A percentile compares a stretch with the other conserved stretches of the same genome.
Evolutionary conservation across 2,797 vertebrate species (phyloP).

Genomic region (Xyrichtys novacula): DNA sequence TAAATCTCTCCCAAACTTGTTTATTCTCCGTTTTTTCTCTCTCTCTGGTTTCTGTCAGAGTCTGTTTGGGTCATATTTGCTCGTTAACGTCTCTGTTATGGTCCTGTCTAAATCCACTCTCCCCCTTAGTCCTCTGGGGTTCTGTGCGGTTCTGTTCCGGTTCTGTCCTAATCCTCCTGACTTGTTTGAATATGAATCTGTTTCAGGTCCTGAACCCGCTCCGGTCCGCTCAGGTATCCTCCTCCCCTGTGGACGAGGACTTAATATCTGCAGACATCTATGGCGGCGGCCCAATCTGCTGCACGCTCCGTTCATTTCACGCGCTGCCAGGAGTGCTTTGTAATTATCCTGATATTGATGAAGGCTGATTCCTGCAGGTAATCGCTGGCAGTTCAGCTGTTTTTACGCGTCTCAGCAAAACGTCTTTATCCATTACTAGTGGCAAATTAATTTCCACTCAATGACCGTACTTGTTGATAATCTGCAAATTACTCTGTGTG

Average conservation of each 20-base stretch:
- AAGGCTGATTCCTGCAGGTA: slow-evolving; percentile 87
- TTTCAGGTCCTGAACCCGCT: slow-evolving; percentile 32
- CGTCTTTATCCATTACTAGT: slow-evolving; percentile 86
- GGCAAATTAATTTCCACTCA: slow-evolving; percentile 84
- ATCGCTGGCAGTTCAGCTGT: slow-evolving; percentile 83
- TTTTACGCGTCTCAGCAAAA: slow-evolving; percentile 84
- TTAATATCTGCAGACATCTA: slow-evolving; percentile 84
- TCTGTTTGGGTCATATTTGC: too few species aligned
- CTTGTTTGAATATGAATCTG: slow-evolving; percentile 22
- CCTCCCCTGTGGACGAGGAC: slow-evolving; percentile 50
- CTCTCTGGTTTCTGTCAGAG: too few species aligned
- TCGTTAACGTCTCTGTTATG: too few species aligned
- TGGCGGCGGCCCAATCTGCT: slow-evolving; percentile 80
- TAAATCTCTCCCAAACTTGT: too few species aligned
- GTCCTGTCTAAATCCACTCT: too few species aligned
- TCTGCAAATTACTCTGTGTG: slow-evolving; percentile 34
- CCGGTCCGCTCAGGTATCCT: slow-evolving; percentile 39
- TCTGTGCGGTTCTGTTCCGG: too few species aligned
- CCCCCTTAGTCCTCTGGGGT: too few species aligned
- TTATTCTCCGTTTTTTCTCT: too few species aligned
- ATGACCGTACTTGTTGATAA: slow-evolving; percentile 75
- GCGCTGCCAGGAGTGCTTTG: slow-evolving; percentile 86
- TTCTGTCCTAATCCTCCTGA: slow-evolving; percentile 11
- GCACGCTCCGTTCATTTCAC: slow-evolving; percentile 82
- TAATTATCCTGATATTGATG: slow-evolving; percentile 88